Conservation (phyloP, 2,797 vertebrate genomes). For the Xenops minutus region DNA sequence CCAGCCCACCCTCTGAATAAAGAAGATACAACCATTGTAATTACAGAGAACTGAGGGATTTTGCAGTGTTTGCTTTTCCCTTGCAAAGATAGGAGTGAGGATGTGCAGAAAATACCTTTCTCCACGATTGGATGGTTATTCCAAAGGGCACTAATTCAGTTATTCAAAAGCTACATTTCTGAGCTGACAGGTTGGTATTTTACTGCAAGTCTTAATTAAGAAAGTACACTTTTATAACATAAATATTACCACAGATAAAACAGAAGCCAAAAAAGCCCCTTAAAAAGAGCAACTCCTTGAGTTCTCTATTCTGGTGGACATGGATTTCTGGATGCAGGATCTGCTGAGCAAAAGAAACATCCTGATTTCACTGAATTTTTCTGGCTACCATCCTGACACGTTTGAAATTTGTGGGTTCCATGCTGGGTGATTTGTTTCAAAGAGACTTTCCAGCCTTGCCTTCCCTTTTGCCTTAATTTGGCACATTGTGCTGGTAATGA, state of each 20-base stretch:
- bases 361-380: neutral
- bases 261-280: neutral
- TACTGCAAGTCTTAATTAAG: neutral
- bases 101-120: neutral
- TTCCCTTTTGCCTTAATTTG: neutral
- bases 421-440: neutral
- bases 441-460: neutral
- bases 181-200: neutral
- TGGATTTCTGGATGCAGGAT: neutral
- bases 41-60: neutral
- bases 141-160: neutral
- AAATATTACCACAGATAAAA: neutral
- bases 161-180: neutral
- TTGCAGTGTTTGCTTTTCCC: neutral
- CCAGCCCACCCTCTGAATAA: neutral
- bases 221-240: neutral
- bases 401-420: neutral
- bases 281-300: neutral
- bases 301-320: fast-evolving
- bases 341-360: neutral
- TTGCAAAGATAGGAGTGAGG: neutral
- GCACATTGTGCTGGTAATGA: neutral
- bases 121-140: neutral
- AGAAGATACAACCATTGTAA: neutral
- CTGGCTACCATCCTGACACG: neutral